Percentiles rank a stretch among this genome's conserved stretches.
phyloP scores from a whole-genome alignment of 2,797 vertebrate species.

The Platalea minor region DNA sequence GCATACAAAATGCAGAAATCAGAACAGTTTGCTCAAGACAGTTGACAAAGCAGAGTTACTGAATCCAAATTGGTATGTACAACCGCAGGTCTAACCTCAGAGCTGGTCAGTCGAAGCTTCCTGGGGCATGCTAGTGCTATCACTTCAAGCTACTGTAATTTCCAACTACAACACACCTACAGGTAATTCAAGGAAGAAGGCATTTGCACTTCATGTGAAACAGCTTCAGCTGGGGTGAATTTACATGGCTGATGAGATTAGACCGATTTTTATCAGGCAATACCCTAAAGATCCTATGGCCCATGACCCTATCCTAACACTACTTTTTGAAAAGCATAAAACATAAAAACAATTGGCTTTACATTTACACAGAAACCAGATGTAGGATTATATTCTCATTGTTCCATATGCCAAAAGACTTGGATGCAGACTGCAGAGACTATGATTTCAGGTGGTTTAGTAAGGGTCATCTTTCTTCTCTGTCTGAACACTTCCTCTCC shows the following conservation, averaged over 20 bases:
- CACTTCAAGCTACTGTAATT: background rate
- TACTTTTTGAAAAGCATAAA: background rate
- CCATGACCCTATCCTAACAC: background rate
- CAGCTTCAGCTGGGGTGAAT: background rate
- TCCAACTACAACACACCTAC: background rate
- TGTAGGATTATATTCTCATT: background rate
- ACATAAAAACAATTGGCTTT: background rate
- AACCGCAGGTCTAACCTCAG: background rate
- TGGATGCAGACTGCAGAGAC: background rate
- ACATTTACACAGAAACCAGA: background rate
- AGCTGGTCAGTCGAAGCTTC: background rate
- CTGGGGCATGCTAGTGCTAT: background rate
- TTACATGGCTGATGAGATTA: background rate
- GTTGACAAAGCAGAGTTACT: background rate
- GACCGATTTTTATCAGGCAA: background rate
- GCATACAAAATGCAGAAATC: background rate
- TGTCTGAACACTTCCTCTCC: background rate
- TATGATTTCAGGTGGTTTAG: background rate
- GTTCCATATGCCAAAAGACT: background rate
- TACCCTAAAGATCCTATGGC: background rate
- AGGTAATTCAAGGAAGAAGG: background rate
- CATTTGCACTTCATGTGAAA: background rate
- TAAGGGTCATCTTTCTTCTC: background rate
- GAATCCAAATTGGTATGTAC: background rate
- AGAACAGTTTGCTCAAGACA: background rate